Evolutionary conservation across 2,113 vertebrate genomes (phyloP), one percentile per base, ranked within the genome.

Genomic region (Gymnocephalus cernua): DNA sequence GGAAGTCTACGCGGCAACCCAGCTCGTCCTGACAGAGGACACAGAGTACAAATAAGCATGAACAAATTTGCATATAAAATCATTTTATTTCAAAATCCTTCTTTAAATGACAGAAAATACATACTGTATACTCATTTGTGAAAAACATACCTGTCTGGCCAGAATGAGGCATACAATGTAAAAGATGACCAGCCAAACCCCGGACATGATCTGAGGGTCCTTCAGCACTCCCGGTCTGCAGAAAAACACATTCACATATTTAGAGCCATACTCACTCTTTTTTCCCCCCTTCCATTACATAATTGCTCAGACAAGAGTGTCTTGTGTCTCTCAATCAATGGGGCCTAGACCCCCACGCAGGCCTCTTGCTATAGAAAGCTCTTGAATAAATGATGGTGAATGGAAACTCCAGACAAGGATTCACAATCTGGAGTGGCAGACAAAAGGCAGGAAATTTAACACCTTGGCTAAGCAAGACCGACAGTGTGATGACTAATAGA

Each of bases 141-240:
- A 9, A 62, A 41, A 48, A 63, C 83, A 81, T 77, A 97, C 97
- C 96, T 96, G 96, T 87, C 97, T 94, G 59, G 96, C 96, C 78
- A 98, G 92, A 56, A 96, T 94, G 35, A 98, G 89, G 35, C 96
- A 95, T 0, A 94, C 92, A 35, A 97, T 89, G 87, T 97, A 98
- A 82, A 98, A 98, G 85, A 97, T 92, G 79, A 96, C 95, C 74
- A 97, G 95, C 90, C 96, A 97, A 67, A 97, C 79, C 1, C 96
- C 95, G 1, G 97, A 95, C 96, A 97, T 96, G 91, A 97, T 86
- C 59, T 95, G 96, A 59, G 97, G 96, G 32, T 98, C 97, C 89
- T 97, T 97, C 68, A 98, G 91, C 18, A 98, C 94, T 14, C 96
- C 96, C 0, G 95, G 95, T 11, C 96, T 97, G 84, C 3, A n/a